phyloP scores from a whole-genome alignment of 1,140 invertebrate genomes.

The Drosophila bocqueti region DNA sequence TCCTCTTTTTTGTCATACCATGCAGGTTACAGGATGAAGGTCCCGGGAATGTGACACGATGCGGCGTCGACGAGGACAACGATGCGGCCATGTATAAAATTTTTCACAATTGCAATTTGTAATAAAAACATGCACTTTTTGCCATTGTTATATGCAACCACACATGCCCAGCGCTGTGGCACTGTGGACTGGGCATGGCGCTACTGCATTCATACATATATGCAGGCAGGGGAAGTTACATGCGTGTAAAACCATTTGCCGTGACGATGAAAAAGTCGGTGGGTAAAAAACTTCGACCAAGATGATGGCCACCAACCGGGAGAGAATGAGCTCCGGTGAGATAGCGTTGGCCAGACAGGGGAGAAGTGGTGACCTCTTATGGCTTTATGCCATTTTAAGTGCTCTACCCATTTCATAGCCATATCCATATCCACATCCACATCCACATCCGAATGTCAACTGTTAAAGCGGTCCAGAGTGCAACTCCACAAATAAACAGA shows the following conservation, averaged over 20 bases:
- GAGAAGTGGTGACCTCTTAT: constrained; percentile 44
- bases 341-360: constrained; percentile 23
- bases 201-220: constrained; percentile 22
- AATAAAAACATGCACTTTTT: constrained; percentile 83
- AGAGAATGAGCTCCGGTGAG: constrained; percentile 27
- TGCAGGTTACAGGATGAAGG: constrained; percentile 56
- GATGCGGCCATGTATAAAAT: constrained; percentile 81
- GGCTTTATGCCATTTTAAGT: constrained; percentile 77
- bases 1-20: constrained; percentile 21
- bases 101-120: constrained; percentile 83
- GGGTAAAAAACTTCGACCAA: constrained; percentile 34
- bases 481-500: constrained; percentile 68
- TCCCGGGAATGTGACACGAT: constrained; percentile 73
- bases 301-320: constrained; percentile 35
- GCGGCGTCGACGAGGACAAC: constrained; percentile 42
- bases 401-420: constrained; percentile 63
- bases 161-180: constrained; percentile 29
- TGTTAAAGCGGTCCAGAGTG: constrained; percentile 58
- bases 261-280: constrained; percentile 33
- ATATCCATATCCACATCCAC: constrained; percentile 37
- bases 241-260: constrained; percentile 63
- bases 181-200: constrained; percentile 10
- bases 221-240: constrained; percentile 22
- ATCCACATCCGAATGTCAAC: constrained; percentile 63
- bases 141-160: constrained; percentile 71